Conservation (phyloP, 2,797 vertebrate species). For the Propithecus perrieri region DNA sequence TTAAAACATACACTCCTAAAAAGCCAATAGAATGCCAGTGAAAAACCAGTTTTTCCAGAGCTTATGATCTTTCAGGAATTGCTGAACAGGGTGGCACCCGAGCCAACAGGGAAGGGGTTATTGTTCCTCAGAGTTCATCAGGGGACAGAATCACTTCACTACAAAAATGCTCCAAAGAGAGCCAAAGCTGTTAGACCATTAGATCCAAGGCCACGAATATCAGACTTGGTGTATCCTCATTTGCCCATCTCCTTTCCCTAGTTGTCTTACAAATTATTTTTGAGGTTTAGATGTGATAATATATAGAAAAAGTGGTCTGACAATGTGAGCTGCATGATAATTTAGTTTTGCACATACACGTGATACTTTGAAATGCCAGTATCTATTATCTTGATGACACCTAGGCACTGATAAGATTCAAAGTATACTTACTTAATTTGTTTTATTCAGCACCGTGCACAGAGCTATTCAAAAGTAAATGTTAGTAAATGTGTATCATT, state of each 20-base stretch:
- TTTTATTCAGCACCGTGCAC: not conserved
- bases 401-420: not conserved
- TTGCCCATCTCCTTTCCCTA: not conserved
- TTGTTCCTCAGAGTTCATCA: not conserved
- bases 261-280: not conserved
- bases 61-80: not conserved
- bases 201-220: not conserved
- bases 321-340: not conserved
- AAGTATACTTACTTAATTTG: not conserved
- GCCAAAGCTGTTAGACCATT: not conserved
- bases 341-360: not conserved
- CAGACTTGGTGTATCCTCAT: accelerated
- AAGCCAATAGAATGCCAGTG: not conserved
- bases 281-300: not conserved
- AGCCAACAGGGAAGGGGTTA: not conserved
- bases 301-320: not conserved
- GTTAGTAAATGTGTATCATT: not conserved
- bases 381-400: not conserved
- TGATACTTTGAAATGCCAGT: not conserved
- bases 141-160: not conserved
- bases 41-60: not conserved
- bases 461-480: not conserved
- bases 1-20: not conserved
- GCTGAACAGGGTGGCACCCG: not conserved
- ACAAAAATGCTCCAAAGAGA: not conserved